Evolutionary conservation across 2,797 vertebrate genomes (phyloP).

Genomic region (Chrysolophus pictus): DNA sequence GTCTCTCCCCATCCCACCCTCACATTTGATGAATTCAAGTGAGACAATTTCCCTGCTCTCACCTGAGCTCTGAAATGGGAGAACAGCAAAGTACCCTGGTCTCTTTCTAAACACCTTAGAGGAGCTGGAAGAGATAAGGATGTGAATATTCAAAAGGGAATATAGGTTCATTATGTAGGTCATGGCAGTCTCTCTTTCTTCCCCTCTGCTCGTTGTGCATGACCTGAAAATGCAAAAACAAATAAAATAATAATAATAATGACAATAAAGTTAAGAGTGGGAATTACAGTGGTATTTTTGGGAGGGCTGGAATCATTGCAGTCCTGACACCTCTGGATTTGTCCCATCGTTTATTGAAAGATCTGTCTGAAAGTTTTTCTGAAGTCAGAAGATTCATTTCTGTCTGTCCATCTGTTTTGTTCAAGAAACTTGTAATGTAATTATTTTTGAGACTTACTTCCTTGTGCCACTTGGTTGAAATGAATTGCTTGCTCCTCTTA

Average conservation of each 20-base stretch:
- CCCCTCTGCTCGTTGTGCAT: fast-evolving
- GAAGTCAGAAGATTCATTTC: not conserved
- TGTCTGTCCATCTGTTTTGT: not conserved
- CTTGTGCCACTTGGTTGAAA: not conserved
- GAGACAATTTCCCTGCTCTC: not conserved
- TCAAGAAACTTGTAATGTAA: not conserved
- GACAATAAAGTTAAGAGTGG: not conserved
- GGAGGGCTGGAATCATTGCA: not conserved
- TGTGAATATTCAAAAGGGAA: not conserved
- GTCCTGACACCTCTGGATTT: not conserved
- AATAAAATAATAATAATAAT: too few relatives aligned
- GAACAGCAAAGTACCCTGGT: not conserved
- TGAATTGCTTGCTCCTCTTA: not conserved
- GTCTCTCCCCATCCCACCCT: not conserved
- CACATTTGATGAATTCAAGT: not conserved
- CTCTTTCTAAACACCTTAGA: not conserved
- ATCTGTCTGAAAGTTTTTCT: not conserved
- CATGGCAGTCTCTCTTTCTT: not conserved
- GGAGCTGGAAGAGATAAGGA: not conserved
- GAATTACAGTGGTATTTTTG: not conserved
- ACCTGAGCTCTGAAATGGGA: not conserved
- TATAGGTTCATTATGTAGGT: not conserved
- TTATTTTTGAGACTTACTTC: not conserved
- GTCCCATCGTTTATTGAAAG: not conserved
- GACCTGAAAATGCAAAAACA: not conserved